Evolutionary conservation across 1,140 invertebrate species (phyloP), one percentile per base, ranked within the genome.

Genomic region (Lanistes nyassanus): DNA sequence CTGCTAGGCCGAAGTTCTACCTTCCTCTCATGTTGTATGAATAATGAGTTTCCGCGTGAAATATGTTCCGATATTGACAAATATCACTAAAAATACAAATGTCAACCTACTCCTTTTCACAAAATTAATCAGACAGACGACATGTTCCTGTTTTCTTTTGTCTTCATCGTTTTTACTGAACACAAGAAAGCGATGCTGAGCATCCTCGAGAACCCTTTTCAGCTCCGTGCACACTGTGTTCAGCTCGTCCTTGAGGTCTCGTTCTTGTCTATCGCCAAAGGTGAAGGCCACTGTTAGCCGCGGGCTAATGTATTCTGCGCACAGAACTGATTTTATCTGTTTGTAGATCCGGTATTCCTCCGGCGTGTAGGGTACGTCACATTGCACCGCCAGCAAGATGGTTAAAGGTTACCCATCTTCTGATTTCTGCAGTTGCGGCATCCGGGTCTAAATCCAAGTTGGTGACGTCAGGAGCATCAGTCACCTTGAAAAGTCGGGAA

Each of bases 341-440:
- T 60, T 36, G 70, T 39, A 72, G 55, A 60, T 72, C 42, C 60
- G 34, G 55, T 72, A 26, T 37, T 72, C 70, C 55, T 72, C 70
- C 23, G 36, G 31, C 70, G 70, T 72, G 70, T 72, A 72, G 70
- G 55, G 70, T 11, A 42, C 55, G 56, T 72, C 70, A 72, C 70
- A 72, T 21, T 55, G 23, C 51, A 72, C 70, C 13, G 70, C 70
- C 70, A 72, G 56, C 36, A 72, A 34, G 26, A 60, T 62, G 55
- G 4, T 39, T 34, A 11, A 55, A 55, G 34, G 68, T 56, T 55
- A 56, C 37, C 68, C 68, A 70, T 23, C 9, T 36, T 47, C 47
- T 36, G 47, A 70, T 34, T 55, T 70, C 70, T 72, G 37, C 55
- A 19, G 37, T 36, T 29, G 56, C 55, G 0, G 56, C 53, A n/a